Evolutionary conservation across 2,113 vertebrate genomes (phyloP), one percentile per base, ranked within the genome.

Genomic region (Climacteris rufus): DNA sequence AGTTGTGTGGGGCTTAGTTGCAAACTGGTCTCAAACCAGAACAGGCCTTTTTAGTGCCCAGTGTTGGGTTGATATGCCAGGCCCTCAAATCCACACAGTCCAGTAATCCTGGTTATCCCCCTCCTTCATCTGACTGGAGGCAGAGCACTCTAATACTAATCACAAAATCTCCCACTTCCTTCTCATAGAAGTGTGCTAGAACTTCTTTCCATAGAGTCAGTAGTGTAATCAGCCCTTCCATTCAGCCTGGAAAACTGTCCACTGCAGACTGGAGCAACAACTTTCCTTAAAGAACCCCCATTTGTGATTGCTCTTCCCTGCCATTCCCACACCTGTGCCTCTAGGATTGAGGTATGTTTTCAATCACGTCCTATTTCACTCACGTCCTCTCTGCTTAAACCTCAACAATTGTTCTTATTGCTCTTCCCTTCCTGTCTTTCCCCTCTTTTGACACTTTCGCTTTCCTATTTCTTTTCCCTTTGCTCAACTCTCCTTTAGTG

Each of bases 311-410:
- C 5, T 35, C 59, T 72, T 65, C 28, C 24, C 33, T 45, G 24
- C n/a, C 57, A 19, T 53, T 39, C 24, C 65, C 52, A 57, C 50
- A 64, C 13, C 28, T 2, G 0, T 33, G 15, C 23, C 33, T 52
- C 23, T n/a, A 27, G 21, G 21, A 4, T 10, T 0, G 0, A 40
- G 28, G 2, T 14, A 3, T 30, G 25, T 19, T n/a, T 59, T 66
- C 17, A 39, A 5, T 79, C 16, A 21, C 25, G n/a, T n/a, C n/a
- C n/a, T n/a, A 5, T 30, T 59, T 65, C 37, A n/a, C 17, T 65
- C 33, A 3, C 31, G 11, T 52, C 14, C 14, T 35, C 28, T 69
- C 8, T 12, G 20, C 25, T 42, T 54, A 37, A 69, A 69, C 18
- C 4, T 37, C 18, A 30, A 61, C 9, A 42, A 22, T 61, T 78